These are phyloP conservation scores for Herpetotheres cachinnans DNA, from an alignment of 2,113 vertebrate genomes.

Conservation along the genomic window DNA sequence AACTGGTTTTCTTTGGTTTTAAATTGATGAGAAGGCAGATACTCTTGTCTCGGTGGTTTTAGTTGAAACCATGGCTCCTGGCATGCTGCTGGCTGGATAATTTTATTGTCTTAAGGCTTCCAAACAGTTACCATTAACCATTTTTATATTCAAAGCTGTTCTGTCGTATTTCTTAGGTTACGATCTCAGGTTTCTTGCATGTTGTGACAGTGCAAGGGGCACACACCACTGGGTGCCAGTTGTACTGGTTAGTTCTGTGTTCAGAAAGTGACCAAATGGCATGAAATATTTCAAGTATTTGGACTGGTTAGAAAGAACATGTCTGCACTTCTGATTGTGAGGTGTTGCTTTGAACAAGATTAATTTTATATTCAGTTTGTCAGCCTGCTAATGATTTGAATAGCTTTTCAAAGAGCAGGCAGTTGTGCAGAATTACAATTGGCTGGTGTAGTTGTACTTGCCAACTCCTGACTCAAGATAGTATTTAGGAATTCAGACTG, in stretches of 20 bases:
- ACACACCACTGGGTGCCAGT: no score
- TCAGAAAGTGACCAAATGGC: neutral
- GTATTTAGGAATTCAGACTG: neutral
- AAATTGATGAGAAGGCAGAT: neutral
- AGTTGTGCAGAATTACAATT: neutral
- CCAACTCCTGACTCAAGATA: neutral
- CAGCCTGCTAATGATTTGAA: neutral
- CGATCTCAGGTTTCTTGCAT: neutral
- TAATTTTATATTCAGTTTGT: neutral
- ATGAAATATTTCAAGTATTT: neutral
- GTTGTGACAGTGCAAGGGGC: neutral
- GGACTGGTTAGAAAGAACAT: neutral
- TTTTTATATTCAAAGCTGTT: neutral
- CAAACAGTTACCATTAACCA: neutral
- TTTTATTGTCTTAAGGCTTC: neutral
- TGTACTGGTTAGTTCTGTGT: neutral
- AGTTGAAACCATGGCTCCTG: neutral
- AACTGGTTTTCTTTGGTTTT: neutral
- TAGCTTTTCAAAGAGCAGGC: neutral
- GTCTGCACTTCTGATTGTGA: neutral
- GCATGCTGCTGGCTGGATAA: neutral
- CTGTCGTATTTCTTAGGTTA: neutral
- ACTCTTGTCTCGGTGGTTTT: neutral
- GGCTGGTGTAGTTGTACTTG: neutral
- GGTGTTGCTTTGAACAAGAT: neutral